Conservation (phyloP, 1,140 invertebrate species). For the Drosophila nigromelanica region DNA sequence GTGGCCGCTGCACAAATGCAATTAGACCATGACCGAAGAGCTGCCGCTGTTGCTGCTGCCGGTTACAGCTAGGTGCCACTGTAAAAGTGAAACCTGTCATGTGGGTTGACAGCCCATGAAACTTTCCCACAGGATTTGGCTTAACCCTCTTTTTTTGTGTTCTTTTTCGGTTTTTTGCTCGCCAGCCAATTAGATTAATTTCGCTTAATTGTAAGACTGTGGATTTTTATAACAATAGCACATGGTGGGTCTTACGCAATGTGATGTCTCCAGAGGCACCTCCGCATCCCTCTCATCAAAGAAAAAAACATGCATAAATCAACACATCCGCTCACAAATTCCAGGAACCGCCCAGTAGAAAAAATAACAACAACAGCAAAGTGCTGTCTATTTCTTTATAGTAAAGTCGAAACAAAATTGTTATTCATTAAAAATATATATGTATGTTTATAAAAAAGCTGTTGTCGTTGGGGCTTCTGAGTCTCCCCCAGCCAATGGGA, state of each 20-base stretch:
- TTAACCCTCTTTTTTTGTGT: slow-evolving; percentile 37
- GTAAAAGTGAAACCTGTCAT: slow-evolving; percentile 23
- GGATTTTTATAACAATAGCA: slow-evolving; percentile 43
- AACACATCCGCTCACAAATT: slow-evolving; percentile 77
- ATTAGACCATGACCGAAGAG: slow-evolving; percentile 70
- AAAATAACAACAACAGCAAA: slow-evolving; percentile 21
- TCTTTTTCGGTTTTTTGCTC: background rate
- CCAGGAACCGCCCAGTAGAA: slow-evolving; percentile 68
- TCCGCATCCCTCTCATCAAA: slow-evolving; percentile 5
- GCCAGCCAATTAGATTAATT: slow-evolving; percentile 50
- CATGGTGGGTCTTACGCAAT: slow-evolving; percentile 59
- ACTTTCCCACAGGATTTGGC: slow-evolving; percentile 67
- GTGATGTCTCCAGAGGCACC: background rate
- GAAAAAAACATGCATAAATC: slow-evolving; percentile 62
- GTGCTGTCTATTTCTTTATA: slow-evolving; percentile 67
- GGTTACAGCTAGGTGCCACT: slow-evolving; percentile 14
- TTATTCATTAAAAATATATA: slow-evolving; percentile 53
- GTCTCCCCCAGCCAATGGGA: slow-evolving; percentile 28
- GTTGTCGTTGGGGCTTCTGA: slow-evolving; percentile 11
- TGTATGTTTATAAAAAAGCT: slow-evolving; percentile 12
- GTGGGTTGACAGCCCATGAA: background rate
- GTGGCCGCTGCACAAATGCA: slow-evolving; percentile 45
- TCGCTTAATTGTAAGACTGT: slow-evolving; percentile 56
- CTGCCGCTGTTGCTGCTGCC: slow-evolving; percentile 16
- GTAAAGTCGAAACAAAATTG: slow-evolving; percentile 56